phyloP scores from a whole-genome alignment of 2,113 vertebrate species.

The Bos javanicus region DNA sequence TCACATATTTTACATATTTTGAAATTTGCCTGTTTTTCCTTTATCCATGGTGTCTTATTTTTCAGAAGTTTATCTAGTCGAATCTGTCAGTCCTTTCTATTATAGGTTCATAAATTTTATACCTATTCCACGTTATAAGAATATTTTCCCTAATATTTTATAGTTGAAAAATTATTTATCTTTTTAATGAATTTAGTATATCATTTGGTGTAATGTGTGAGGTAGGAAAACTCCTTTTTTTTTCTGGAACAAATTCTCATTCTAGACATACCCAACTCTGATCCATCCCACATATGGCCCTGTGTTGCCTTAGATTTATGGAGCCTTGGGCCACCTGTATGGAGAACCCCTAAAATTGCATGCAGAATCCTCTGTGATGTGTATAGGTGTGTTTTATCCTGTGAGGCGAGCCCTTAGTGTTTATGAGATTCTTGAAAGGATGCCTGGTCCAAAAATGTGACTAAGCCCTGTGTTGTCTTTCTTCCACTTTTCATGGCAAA shows the following conservation, averaged over 20 bases:
- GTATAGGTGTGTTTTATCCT: background rate
- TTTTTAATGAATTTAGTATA: background rate
- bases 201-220: background rate
- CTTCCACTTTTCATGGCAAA: background rate
- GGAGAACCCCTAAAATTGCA: background rate
- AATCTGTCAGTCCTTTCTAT: background rate
- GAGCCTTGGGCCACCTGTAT: background rate
- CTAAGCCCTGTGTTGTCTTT: background rate
- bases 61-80: background rate
- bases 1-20: background rate
- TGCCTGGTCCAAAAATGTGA: background rate
- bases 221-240: background rate
- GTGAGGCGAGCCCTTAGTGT: background rate
- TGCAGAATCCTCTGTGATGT: background rate
- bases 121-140: background rate
- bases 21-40: background rate
- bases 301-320: background rate
- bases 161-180: background rate
- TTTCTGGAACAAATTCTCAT: background rate
- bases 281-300: background rate
- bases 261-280: background rate
- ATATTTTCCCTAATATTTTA: background rate
- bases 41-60: background rate
- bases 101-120: background rate
- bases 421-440: background rate